Percentiles rank a stretch among this genome's conserved stretches.
These are phyloP conservation scores for Montifringilla adamsi DNA, from an alignment of 2,113 vertebrate genomes.

Conservation along the genomic window DNA sequence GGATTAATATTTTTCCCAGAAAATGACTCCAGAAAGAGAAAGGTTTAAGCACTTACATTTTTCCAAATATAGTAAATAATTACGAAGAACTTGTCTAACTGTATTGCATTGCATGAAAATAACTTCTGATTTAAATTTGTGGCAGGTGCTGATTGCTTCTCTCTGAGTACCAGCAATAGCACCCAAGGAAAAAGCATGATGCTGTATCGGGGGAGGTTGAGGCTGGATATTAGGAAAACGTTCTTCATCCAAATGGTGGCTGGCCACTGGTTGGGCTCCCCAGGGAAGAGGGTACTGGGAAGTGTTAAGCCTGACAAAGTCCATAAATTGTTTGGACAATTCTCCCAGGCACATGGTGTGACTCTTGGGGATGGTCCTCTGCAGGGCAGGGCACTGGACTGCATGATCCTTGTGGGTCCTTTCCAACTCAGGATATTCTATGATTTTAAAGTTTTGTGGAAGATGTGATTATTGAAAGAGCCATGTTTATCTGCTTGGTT, in stretches of 20 bases:
- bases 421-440: neutral
- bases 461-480: neutral
- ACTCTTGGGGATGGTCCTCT: neutral
- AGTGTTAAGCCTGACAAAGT: neutral
- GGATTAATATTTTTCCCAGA: neutral
- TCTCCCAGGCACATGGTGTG: neutral
- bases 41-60: neutral
- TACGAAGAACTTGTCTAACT: neutral
- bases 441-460: neutral
- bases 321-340: neutral
- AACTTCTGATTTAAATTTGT: neutral
- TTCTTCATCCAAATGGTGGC: neutral
- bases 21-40: neutral
- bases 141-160: fast-evolving
- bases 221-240: neutral
- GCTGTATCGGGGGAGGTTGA: too few relatives aligned
- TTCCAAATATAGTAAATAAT: neutral
- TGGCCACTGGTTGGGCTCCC: fast-evolving
- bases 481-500: neutral
- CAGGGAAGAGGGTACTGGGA: neutral
- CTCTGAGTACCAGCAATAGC: fast-evolving
- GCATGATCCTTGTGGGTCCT: neutral
- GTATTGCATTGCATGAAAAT: neutral
- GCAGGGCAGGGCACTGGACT: neutral
- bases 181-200: neutral